Evolutionary conservation across 2,888 invertebrate genomes (phyloP).

Genomic region (Leptinotarsa juncta): DNA sequence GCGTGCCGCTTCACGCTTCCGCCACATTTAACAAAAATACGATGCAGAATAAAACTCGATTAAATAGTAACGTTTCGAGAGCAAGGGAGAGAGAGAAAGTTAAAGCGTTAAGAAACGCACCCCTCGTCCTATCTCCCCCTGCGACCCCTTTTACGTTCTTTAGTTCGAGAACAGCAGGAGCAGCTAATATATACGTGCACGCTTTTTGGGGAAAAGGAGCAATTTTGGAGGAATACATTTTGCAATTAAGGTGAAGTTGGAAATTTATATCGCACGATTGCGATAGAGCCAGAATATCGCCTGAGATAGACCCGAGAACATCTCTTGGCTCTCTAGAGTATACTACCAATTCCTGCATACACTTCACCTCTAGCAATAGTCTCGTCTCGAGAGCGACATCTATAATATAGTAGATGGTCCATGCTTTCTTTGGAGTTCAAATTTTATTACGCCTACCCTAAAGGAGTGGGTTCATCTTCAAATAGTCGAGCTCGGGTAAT

Average conservation of each 20-base stretch:
- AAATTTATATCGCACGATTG: conserved; percentile 58
- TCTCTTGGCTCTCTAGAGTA: conserved; percentile 27
- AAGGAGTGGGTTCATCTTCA: not conserved
- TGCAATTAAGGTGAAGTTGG: conserved; percentile 58
- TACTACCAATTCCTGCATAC: conserved; percentile 31
- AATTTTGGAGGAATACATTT: conserved; percentile 58
- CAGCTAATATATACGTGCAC: conserved; percentile 51
- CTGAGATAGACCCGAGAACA: conserved; percentile 22
- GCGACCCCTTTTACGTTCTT: conserved; percentile 10
- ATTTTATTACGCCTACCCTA: conserved; percentile 28
- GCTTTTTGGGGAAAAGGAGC: conserved; percentile 49
- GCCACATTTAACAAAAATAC: conserved; percentile 47
- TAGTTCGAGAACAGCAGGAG: conserved; percentile 34
- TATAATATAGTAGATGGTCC: conserved; percentile 32
- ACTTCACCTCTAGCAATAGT: conserved; percentile 39
- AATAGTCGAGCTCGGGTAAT: not conserved
- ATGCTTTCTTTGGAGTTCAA: conserved; percentile 23
- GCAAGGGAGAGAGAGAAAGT: conserved; percentile 39
- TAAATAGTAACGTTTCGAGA: conserved; percentile 45
- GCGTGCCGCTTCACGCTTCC: conserved; percentile 34
- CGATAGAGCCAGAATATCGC: conserved; percentile 35
- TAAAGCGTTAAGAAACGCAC: conserved; percentile 50
- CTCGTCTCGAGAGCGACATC: conserved; percentile 28
- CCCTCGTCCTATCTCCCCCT: conserved; percentile 30
- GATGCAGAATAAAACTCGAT: conserved; percentile 47